A percentile compares a stretch with the other conserved stretches of the same genome.
These are phyloP conservation scores for Pogonus chalceus DNA, from an alignment of 1,140 invertebrate genomes.

Conservation along the genomic window DNA sequence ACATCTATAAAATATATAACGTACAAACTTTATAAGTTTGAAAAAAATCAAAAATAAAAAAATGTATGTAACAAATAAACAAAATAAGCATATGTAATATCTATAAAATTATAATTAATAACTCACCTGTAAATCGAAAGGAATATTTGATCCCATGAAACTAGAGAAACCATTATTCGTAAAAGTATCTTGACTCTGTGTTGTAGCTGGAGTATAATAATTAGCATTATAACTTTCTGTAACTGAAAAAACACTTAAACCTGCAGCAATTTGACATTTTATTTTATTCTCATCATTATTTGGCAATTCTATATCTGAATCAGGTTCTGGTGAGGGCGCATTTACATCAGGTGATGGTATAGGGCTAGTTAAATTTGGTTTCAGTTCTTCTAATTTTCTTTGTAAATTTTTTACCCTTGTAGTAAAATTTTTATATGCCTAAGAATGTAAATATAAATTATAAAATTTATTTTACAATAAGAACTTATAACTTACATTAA, in stretches of 20 bases:
- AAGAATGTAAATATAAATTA: conserved; percentile 18
- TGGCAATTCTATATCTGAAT: conserved; percentile 66
- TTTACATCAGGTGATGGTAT: conserved; percentile 67
- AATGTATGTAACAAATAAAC: background rate
- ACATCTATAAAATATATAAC: too few relatives aligned
- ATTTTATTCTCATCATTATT: conserved; percentile 30
- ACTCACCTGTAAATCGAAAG: conserved; percentile 35
- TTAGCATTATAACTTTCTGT: conserved; percentile 20
- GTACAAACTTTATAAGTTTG: too few relatives aligned
- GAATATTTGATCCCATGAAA: conserved; percentile 34
- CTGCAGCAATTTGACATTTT: background rate
- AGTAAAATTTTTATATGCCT: conserved; percentile 90
- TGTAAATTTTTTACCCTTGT: conserved; percentile 74
- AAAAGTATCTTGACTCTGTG: conserved; percentile 18
- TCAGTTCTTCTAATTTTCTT: conserved; percentile 71
- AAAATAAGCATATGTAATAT: too few relatives aligned
- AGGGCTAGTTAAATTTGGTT: conserved; percentile 48
- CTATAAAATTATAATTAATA: conserved; percentile 5
- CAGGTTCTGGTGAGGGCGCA: conserved; percentile 75
- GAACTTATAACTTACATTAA: conserved; percentile 59
- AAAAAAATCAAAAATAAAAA: too few relatives aligned
- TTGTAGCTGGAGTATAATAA: conserved; percentile 30
- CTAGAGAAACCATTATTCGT: conserved; percentile 32
- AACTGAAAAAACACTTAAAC: background rate
- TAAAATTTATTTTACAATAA: conserved; percentile 11